Base-by-base conservation (phyloP, 1,140 invertebrate genomes). In the Sarcophaga peregrina region DNA sequence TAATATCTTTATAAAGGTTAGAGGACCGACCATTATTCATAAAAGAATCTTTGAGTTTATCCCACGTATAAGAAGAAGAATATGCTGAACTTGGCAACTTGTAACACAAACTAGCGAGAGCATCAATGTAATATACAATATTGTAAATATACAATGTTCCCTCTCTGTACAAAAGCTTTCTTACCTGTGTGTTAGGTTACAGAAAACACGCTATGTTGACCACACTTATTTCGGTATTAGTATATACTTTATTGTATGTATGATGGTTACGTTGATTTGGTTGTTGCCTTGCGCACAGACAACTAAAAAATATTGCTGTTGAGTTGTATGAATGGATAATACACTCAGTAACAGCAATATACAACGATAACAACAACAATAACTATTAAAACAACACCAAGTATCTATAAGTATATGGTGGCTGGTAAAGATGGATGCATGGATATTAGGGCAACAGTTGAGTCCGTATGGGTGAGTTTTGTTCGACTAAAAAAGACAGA, bases 271-370 rank as follows among this genome's bases (percentile, higher is more conserved):
- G 62, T 68, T 68, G n/a, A 68, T 68, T 68, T 68, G 15, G n/a
- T 68, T 72, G 37, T 72, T 78, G 75, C 75, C 75, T 78, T 78
- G 75, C 75, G 75, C 75, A 78, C 75, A 78, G 62, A 78, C 46
- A 78, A 76, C 20, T 74, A 74, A 25, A 25, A 45, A 48, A 48
- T 50, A 50, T 78, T 50, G n/a, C 20, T 50, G 75, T 78, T 78
- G 75, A 78, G 75, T 78, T 78, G 17, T 78, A 78, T 78, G 75
- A 78, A 78, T 78, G 75, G 75, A 78, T 78, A 78, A 78, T 78
- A 68, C 54, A n/a, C 25, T 37, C 25, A 37, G 25, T 37, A 37
- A 37, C 25, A 37, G 25, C 25, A 37, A 37, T 37, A 37, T n/a
- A n/a, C 52, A 58, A 15, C 54, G 15, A 58, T 13, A 15, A n/a